Evolutionary conservation across 2,888 invertebrate genomes (phyloP).

Genomic region (Himalopsyche japonica): DNA sequence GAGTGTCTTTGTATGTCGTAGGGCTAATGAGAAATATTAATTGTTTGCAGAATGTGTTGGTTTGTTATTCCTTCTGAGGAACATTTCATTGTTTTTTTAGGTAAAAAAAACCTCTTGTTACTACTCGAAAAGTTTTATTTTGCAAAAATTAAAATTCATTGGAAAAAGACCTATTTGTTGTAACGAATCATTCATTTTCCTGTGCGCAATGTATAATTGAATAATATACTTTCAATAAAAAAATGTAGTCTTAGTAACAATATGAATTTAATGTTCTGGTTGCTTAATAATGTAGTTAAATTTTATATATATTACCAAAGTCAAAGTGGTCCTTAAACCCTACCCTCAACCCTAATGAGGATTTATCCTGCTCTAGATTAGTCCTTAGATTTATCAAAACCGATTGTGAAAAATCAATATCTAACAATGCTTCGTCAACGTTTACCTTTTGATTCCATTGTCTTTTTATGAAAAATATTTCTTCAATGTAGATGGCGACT

Average conservation of each 20-base stretch:
- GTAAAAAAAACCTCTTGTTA: too few relatives aligned
- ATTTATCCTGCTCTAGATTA: slow-evolving; percentile 25
- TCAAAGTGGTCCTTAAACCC: background rate
- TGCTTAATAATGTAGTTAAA: background rate
- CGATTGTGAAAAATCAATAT: background rate
- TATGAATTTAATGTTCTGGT: background rate
- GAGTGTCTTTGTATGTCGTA: too few relatives aligned
- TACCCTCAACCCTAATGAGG: background rate
- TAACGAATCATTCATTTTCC: background rate
- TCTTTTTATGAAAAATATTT: background rate
- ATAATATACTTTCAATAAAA: background rate
- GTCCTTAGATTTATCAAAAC: slow-evolving; percentile 22
- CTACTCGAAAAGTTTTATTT: too few relatives aligned
- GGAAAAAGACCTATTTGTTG: background rate
- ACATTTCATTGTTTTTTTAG: too few relatives aligned
- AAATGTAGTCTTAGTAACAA: background rate
- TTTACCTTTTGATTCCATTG: background rate
- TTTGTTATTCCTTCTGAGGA: too few relatives aligned
- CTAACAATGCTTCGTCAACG: slow-evolving; percentile 3
- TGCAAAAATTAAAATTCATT: too few relatives aligned
- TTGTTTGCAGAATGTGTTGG: too few relatives aligned
- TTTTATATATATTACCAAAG: background rate
- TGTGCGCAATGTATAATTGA: slow-evolving; percentile 6
- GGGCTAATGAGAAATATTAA: too few relatives aligned
- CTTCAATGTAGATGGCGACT: background rate